Base-by-base conservation (phyloP, 2,888 invertebrate species). In the Nipponacmea schrenckii region DNA sequence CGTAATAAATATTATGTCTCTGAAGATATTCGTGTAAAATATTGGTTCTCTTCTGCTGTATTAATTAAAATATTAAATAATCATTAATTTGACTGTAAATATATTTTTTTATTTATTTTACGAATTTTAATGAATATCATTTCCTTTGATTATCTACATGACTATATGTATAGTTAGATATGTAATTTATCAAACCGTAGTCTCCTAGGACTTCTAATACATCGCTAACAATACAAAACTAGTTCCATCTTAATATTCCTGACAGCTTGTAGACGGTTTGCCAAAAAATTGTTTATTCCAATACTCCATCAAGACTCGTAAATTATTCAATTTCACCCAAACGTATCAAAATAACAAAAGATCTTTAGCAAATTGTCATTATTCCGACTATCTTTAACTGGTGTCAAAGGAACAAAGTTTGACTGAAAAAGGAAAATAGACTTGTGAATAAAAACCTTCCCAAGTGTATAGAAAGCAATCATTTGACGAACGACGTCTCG, bases 391-490 rank as follows among this genome's bases (percentile, higher is more conserved):
- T 56, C 56, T 24, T 56, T 56, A 56, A 56, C 20, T 56, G 24
- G 56, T 56, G 56, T 56, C 56, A 56, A 56, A 56, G 56, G 56
- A 56, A 56, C 56, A 70, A 65, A 65, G 70, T 70, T 56, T 65
- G 44, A 66, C 70, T 66, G 56, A 50, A 64, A 56, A 70, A 70
- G 70, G 64, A 70, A 70, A 70, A 70, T 65, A 70, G 65, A 66
- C 50, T 62, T 46, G 39, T 56, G 70, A 20, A 62, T 50, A 66
- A 62, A 66, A 56, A 62, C 50, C 44, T 20, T 69, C 74, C 67
- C 74, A 0, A 10, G 74, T 24, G 74, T 64, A 44, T 24, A 14
- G 70, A 15, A 44, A 67, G 15, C 62, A 65, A 65, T 50, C 20
- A 56, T 27, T 20, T 44, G 17, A 27, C 48, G 64, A 17, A 20